These are phyloP conservation scores for Macrophya annulata DNA, from an alignment of 2,888 invertebrate genomes.

Conservation along the genomic window DNA sequence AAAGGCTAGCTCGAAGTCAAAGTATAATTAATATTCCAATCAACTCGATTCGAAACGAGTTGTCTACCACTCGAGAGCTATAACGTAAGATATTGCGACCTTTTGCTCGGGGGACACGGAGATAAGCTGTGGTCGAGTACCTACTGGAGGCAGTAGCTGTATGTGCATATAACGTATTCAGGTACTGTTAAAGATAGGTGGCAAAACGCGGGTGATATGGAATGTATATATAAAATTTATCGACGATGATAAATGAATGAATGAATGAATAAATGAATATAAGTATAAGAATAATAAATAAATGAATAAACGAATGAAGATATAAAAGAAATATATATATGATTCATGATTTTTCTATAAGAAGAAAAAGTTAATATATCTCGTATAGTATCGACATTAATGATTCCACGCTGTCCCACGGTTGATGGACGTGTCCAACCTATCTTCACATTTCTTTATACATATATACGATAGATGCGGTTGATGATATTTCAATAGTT, in stretches of 20 bases:
- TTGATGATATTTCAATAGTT: slow-evolving; percentile 15
- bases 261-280: background rate
- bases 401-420: slow-evolving; percentile 38
- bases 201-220: slow-evolving; percentile 36
- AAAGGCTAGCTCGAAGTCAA: slow-evolving; percentile 25
- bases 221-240: background rate
- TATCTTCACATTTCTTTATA: slow-evolving; percentile 27
- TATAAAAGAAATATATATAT: slow-evolving; percentile 15
- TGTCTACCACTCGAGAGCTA: background rate
- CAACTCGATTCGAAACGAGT: slow-evolving; percentile 23
- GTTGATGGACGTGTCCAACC: slow-evolving; percentile 42
- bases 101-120: slow-evolving; percentile 36
- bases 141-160: background rate
- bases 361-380: background rate
- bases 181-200: background rate
- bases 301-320: background rate
- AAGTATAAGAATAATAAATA: background rate
- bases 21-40: slow-evolving; percentile 48
- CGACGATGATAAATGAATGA: background rate
- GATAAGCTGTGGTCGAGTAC: background rate
- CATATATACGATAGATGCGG: background rate
- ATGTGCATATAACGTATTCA: background rate
- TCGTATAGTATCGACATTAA: slow-evolving; percentile 28
- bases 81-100: slow-evolving; percentile 32
- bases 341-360: background rate